phyloP scores from a whole-genome alignment of 2,888 invertebrate genomes.

The Drosophila prostipennis region DNA sequence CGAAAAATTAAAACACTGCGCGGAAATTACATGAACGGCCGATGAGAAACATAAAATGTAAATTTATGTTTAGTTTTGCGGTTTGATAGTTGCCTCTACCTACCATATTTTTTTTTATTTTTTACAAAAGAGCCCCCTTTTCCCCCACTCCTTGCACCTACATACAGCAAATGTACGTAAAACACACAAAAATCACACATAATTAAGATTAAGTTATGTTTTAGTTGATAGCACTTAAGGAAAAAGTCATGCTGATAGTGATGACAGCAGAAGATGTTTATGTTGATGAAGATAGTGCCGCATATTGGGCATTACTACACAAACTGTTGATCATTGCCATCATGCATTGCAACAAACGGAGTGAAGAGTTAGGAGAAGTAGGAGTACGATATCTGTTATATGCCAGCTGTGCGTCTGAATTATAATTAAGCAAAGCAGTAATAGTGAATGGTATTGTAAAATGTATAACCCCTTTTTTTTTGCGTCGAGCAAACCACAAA shows the following conservation, averaged over 20 bases:
- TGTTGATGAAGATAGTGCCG: constrained; percentile 1
- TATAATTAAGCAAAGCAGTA: constrained; percentile 14
- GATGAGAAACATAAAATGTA: constrained; percentile 6
- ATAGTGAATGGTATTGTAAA: constrained; percentile 26
- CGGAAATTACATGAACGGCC: constrained; percentile 12
- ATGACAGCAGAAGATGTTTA: constrained; percentile 3
- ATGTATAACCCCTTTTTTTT: constrained; percentile 13
- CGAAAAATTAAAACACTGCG: not conserved
- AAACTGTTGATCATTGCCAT: constrained; percentile 33
- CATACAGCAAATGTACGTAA: constrained; percentile 39
- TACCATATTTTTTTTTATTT: constrained; percentile 7
- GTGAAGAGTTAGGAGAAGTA: not conserved
- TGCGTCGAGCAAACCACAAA: constrained; percentile 15
- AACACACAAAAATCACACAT: constrained; percentile 29
- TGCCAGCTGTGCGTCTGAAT: constrained; percentile 34
- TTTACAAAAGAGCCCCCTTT: not conserved
- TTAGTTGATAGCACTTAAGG: constrained; percentile 36
- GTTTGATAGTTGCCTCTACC: not conserved
- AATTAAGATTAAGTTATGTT: constrained; percentile 18
- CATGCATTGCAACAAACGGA: constrained; percentile 3
- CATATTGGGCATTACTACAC: constrained; percentile 4
- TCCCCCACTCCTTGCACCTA: not conserved
- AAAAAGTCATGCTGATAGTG: constrained; percentile 7
- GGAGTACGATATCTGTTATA: constrained; percentile 25
- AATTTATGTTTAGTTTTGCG: not conserved